Percentiles rank a stretch among this genome's conserved stretches.
phyloP scores from a whole-genome alignment of 2,113 vertebrate genomes.

The Scolopax mira region DNA sequence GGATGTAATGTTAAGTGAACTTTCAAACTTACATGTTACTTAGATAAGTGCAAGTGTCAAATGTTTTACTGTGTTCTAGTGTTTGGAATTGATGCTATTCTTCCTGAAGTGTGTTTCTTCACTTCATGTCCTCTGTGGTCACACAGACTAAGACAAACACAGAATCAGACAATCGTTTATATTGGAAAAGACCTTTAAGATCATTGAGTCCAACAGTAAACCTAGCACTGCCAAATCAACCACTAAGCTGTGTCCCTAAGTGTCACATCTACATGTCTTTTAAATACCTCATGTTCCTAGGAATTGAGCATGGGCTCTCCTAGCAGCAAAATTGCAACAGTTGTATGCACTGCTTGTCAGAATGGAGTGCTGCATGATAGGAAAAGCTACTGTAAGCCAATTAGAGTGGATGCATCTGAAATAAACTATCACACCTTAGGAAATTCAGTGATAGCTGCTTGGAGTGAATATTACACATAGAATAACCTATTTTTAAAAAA shows the following conservation, averaged over 20 bases:
- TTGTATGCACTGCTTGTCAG: background rate
- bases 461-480: background rate
- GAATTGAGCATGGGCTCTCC: background rate
- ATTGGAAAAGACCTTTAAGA: background rate
- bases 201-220: rapidly evolving
- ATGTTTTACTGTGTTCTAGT: background rate
- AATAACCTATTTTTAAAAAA: background rate
- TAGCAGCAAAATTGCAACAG: background rate
- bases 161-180: background rate
- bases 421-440: background rate
- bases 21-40: background rate
- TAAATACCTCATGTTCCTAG: background rate
- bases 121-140: background rate
- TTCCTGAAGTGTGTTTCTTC: background rate
- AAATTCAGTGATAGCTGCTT: background rate
- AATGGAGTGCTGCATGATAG: background rate
- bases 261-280: background rate
- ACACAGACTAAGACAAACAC: background rate
- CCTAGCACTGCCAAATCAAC: background rate
- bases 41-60: background rate
- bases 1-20: background rate
- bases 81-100: background rate
- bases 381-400: background rate
- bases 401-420: background rate
- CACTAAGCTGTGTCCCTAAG: background rate